Evolutionary conservation across 2,797 vertebrate species (phyloP).

Genomic region (Argentina silus): DNA sequence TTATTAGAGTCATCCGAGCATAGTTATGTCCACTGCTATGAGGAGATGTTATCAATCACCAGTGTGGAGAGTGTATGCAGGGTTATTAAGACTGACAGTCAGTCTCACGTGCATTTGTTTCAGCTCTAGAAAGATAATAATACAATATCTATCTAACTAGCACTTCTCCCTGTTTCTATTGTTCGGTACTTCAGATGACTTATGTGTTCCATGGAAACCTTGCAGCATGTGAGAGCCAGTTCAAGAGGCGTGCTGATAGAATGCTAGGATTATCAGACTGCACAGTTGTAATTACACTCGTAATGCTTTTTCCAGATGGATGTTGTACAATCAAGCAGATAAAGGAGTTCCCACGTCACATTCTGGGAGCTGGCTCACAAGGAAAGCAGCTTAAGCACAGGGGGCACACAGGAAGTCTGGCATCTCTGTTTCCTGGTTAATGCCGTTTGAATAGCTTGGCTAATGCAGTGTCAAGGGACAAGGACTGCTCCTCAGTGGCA

Average conservation of each 20-base stretch:
- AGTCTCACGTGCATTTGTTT: too few relatives aligned
- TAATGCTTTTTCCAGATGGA: constrained; percentile 48
- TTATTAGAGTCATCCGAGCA: too few relatives aligned
- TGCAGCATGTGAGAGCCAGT: background rate
- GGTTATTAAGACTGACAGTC: too few relatives aligned
- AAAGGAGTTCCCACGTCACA: constrained; percentile 33
- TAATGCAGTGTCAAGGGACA: constrained; percentile 12
- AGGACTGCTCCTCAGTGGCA: background rate
- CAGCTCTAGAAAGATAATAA: too few relatives aligned
- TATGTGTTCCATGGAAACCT: too few relatives aligned
- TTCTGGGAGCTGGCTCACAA: constrained; percentile 25
- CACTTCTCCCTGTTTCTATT: too few relatives aligned
- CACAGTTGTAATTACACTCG: constrained; percentile 54
- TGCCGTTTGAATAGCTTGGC: constrained; percentile 28
- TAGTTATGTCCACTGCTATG: too few relatives aligned
- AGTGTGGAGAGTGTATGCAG: too few relatives aligned
- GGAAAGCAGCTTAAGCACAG: constrained; percentile 44
- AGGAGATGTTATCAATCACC: too few relatives aligned
- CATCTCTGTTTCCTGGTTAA: constrained; percentile 31
- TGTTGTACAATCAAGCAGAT: constrained; percentile 41
- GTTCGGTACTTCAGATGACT: too few relatives aligned
- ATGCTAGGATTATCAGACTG: constrained; percentile 46
- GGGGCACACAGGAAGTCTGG: constrained; percentile 9
- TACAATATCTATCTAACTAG: too few relatives aligned
- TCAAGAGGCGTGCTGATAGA: constrained; percentile 21